A percentile compares a stretch with the other conserved stretches of the same genome.
These are phyloP conservation scores for Hirudo medicinalis DNA, from an alignment of 1,140 invertebrate species.

Conservation along the genomic window DNA sequence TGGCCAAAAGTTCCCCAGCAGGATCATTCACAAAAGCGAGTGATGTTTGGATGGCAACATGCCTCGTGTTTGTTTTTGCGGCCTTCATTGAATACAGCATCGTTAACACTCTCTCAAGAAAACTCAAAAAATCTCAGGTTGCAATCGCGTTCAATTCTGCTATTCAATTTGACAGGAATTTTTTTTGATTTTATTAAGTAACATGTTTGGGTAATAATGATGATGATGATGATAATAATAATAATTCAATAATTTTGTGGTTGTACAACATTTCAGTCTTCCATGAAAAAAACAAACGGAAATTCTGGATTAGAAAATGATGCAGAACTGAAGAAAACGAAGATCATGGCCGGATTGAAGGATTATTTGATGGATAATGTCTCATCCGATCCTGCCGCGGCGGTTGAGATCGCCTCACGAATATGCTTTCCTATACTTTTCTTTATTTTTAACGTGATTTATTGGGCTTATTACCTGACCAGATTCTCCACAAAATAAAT, in stretches of 20 bases:
- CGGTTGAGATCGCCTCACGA: constrained; percentile 60
- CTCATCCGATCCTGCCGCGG: constrained; percentile 31
- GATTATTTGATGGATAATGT: not conserved
- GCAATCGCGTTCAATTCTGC: not conserved
- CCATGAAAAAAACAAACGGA: not conserved
- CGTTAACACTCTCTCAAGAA: constrained; percentile 32
- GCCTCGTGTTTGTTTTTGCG: constrained; percentile 35
- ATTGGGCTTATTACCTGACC: constrained; percentile 42
- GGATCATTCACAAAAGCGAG: constrained; percentile 36
- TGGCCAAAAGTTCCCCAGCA: constrained; percentile 2
- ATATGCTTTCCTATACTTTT: constrained; percentile 73
- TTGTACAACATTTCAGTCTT: not conserved
- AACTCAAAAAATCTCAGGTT: constrained; percentile 17
- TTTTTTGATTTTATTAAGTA: no score
- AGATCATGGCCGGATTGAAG: not conserved
- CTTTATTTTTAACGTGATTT: constrained; percentile 63
- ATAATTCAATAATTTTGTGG: no score
- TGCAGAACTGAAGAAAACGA: no score
- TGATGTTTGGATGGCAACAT: constrained; percentile 37
- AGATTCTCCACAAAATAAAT: no score
- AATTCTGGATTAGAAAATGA: not conserved
- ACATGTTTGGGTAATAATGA: no score
- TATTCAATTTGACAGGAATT: no score
- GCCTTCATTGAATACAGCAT: constrained; percentile 36
- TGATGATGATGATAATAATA: no score